Evolutionary conservation across 1,140 invertebrate genomes (phyloP), one percentile per base, ranked within the genome.

Genomic region (Pentalonia nigronervosa): DNA sequence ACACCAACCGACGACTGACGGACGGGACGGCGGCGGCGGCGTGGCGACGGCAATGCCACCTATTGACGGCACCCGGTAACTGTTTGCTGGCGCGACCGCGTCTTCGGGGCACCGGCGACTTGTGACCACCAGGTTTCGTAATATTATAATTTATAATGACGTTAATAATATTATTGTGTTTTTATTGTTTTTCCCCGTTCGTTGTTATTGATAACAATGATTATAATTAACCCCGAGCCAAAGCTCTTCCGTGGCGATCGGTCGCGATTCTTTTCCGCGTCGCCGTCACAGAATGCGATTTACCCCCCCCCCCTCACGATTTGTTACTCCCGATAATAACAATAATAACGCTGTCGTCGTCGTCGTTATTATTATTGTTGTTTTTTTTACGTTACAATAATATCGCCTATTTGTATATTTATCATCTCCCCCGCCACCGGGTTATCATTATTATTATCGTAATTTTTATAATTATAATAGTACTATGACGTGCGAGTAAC

Each of bases 11-110:
- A 88, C 8, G 47, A 56, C 60, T 76, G 17, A 7, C 60, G 30
- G 60, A 76, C 60, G 41, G 30, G 88, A 81, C 90, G 41, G 36
- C 87, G 86, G 89, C 89, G 34, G 23, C 60, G 90, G 53, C 67
- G 14, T 76, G 60, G 14, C 91, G 76, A 92, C 91, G 76, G 20
- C 91, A 92, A 83, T 81, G 91, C 91, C 45, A 81, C 67, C 91
- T 92, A 47, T 83, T 47, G 91, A n/a, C 91, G 20, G n/a, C 91
- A 76, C 47, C 45, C 76, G 21, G 47, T 48, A 92, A 92, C 76
- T 92, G 34, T 30, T 21, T 41, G 4, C 25, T 21, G 25, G 7
- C 17, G 1, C 60, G 60, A 67, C 30, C 60, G 30, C 60, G 30
- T 76, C 60, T 76, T 76, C 41, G 41, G 41, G 41, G 41, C 41